These are phyloP conservation scores for Eonycteris spelaea DNA, from an alignment of 2,113 vertebrate genomes.

Conservation along the genomic window DNA sequence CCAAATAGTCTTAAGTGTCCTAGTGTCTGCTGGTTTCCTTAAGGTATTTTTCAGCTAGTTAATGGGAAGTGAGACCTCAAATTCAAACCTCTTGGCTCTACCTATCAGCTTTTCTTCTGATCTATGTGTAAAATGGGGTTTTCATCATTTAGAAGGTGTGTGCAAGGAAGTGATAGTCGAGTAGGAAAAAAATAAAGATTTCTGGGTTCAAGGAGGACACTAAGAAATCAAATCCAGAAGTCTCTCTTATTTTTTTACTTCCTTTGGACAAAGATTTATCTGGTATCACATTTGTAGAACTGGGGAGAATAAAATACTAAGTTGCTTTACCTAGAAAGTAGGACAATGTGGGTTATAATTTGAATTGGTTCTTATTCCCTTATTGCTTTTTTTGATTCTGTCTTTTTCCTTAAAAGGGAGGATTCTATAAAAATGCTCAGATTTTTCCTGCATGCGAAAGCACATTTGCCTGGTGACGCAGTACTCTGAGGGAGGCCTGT, in stretches of 20 bases:
- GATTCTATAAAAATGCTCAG: background rate
- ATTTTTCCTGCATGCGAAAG: constrained; percentile 25
- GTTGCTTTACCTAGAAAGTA: background rate
- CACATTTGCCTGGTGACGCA: constrained; percentile 59
- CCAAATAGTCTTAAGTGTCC: background rate
- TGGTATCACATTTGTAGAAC: background rate
- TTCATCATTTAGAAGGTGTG: background rate
- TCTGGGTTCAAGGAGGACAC: background rate
- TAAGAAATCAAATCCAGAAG: background rate
- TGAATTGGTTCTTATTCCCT: background rate
- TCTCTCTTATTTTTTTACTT: background rate
- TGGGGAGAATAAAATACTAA: background rate
- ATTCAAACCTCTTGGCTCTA: background rate
- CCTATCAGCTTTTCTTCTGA: background rate
- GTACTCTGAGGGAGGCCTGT: constrained; percentile 47
- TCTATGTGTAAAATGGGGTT: background rate
- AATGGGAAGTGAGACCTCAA: background rate
- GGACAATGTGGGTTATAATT: background rate
- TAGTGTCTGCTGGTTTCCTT: background rate
- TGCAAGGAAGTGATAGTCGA: background rate
- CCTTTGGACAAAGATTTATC: background rate
- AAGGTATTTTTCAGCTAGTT: background rate
- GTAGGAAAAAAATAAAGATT: background rate
- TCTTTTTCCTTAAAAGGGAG: background rate
- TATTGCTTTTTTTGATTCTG: background rate